Base-by-base conservation (phyloP, 2,888 invertebrate species). In the Bimastos eiseni region DNA sequence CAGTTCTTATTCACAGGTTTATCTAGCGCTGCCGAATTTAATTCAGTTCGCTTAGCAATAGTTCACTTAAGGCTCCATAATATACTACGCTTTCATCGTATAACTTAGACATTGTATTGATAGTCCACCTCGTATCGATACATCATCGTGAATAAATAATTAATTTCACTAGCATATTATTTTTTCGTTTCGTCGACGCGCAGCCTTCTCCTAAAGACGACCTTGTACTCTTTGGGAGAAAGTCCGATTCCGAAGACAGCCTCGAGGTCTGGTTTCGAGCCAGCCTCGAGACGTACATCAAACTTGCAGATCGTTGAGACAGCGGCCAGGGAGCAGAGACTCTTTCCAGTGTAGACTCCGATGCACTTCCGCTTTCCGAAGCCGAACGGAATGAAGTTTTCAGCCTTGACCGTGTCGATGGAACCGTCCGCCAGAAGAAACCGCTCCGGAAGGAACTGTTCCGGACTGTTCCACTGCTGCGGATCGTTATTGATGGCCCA, bases 341-440 rank as follows among this genome's bases (percentile, higher is more conserved):
- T 83, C 37, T 70, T 86, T 6, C 91, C 91, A 21, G 91, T 89
- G 55, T 83, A 49, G 49, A 91, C 91, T 11, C 91, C 91, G 41
- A 91, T 91, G 86, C 91, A 91, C 30, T 90, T 83, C 36, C 91
- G 41, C 83, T 90, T 90, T 37, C 91, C 91, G 49, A 91, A 91
- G n/a, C 91, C 91, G 86, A 91, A 91, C 30, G 91, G 89, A n/a
- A 91, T 83, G 24, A 91, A 83, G 21, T 44, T 41, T 30, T 91
- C 89, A 17, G 88, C 38, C 70, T 49, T 33, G 30, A 36, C 34
- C 33, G 36, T 19, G 90, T 91, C 91, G 44, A 91, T 90, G 33
- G n/a, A 44, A 30, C 91, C 90, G 21, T 83, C 83, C 41, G 83
- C 33, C 49, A 49, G 55, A 6, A 91, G 89, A 70, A 91, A 91